These are phyloP conservation scores for Brevimyrus niger DNA, from an alignment of 2,113 vertebrate species.

Conservation along the genomic window DNA sequence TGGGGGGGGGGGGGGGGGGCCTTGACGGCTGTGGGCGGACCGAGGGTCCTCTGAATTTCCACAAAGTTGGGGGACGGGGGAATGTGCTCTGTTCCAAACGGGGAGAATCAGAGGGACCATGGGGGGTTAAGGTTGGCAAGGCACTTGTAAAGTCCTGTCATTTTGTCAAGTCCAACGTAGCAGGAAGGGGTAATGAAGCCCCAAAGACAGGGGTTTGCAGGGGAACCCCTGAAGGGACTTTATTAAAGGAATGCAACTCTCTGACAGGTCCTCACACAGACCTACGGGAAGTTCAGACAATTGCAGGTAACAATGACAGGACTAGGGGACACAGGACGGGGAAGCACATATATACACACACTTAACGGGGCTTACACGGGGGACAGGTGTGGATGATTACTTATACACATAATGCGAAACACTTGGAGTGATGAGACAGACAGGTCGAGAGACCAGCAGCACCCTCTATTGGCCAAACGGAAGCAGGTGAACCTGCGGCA, in stretches of 20 bases:
- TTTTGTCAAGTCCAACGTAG: not conserved
- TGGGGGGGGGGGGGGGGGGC: too few species aligned
- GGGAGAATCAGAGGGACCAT: not conserved
- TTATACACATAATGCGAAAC: not conserved
- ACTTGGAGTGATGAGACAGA: not conserved
- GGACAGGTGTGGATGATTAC: not conserved
- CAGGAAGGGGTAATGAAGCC: not conserved
- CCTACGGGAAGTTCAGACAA: not conserved
- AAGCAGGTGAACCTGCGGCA: not conserved
- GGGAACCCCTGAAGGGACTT: not conserved
- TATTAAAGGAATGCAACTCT: not conserved
- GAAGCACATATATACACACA: not conserved
- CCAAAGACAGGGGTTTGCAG: not conserved
- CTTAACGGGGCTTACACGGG: not conserved
- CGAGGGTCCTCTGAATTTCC: not conserved
- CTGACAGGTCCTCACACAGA: not conserved
- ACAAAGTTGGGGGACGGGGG: not conserved
- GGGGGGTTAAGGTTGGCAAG: not conserved
- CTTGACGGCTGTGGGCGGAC: not conserved
- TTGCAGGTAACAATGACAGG: not conserved
- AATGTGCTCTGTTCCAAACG: not conserved
- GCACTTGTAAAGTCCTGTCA: not conserved
- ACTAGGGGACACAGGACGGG: not conserved
- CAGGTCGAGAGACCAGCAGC: not conserved
- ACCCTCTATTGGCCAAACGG: not conserved